Base-by-base conservation (phyloP, 1,140 invertebrate genomes). In the Drosophila nigrodunni region DNA sequence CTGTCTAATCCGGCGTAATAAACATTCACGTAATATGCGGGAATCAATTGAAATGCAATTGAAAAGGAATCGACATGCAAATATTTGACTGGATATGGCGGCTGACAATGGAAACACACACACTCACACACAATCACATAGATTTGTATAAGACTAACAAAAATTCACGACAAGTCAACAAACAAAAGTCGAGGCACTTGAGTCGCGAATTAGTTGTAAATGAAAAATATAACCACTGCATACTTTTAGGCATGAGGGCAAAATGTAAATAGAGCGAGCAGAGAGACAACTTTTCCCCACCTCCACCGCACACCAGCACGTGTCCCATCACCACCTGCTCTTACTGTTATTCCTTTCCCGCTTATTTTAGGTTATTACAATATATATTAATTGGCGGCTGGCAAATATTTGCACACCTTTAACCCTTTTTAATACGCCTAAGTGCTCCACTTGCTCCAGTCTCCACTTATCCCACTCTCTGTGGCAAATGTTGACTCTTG, bases 1-100 rank as follows among this genome's bases (percentile, higher is more conserved):
- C 85, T 83, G 83, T 85, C 85, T 88, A 88, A 88, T 88, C 83
- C 85, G 85, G 77, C 85, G 83, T 89, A 89, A 88, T 88, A 88
- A 88, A 88, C 83, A 89, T 88, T 62, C 78, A 74, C 61, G 57
- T 81, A 66, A 76, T 72, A 89, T 87, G 83, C 83, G 83, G 83
- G 83, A 76, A 73, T 72, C 74, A 89, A 89, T 89, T 88, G 83
- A 83, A 89, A 89, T 88, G 83, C 83, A 88, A 88, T 88, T 88
- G 83, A 89, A 87, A 76, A 75, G 80, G 67, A 89, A 65, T 83
- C 77, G 77, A 52, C 85, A 76, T 72, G 69, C 83, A 88, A 88
- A 88, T 87, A 89, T 87, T 87, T 87, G 85, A 77, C 77, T 43
- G 79, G 72, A 82, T 88, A 79, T 50, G 74, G 52, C 25, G 52